Evolutionary conservation across 1,140 invertebrate genomes (phyloP), one percentile per base, ranked within the genome.

Genomic region (Diorhabda sublineata): DNA sequence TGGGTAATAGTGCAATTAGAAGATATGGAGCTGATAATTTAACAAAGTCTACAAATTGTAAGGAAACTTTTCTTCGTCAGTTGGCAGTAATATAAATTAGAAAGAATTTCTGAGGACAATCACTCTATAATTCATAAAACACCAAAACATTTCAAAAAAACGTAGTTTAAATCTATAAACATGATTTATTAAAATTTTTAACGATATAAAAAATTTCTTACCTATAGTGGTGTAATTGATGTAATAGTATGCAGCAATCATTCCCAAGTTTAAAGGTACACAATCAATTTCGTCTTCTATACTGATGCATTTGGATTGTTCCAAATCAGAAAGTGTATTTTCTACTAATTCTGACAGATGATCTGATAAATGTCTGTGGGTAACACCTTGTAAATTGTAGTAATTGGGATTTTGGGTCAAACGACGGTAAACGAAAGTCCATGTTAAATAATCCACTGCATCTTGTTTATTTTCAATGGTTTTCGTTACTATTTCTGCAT

Each of bases 381-480:
- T 96, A 2, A 98, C 93, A 6, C 96, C 96, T 81, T 98, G 96
- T 9, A 99, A 83, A 81, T 98, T 98, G 82, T 99, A 99, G 80
- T 99, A 99, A 82, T 99, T 99, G 5, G 98, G 98, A 86, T 99
- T 99, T 83, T 99, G 97, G 2, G 98, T 98, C 76, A 99, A 89
- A 69, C 98, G 83, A 9, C 97, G 85, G 79, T 99, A 99, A 0
- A 99, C 83, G 84, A 99, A 98, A 1, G 97, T 99, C 98, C 98
- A 99, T 0, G 98, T 99, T 2, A 99, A 84, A 78, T 99, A 99
- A 84, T 99, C 98, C 1, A 99, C 97, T 0, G 97, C 97, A 82
- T 99, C 98, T 81, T 99, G 98, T 82, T 99, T 99, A 83, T 99
- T 99, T 82, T 99, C 98, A 79, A 99, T 98, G 0, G 97, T 99